Conservation (phyloP, 2,797 vertebrate genomes). For the Amblyopsis hoosieri region DNA sequence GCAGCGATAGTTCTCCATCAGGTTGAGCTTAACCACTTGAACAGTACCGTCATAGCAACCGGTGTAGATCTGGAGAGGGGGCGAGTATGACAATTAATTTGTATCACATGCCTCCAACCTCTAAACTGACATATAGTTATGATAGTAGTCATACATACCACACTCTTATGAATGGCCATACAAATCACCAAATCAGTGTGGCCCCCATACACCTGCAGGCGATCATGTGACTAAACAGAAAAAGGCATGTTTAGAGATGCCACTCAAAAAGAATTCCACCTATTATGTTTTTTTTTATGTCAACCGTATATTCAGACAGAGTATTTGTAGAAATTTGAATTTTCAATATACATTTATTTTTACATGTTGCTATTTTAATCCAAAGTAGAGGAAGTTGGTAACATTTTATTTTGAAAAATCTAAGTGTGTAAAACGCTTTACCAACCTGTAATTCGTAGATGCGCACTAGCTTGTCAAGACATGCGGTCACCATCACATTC, state of each 20-base stretch:
- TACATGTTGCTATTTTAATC: neutral
- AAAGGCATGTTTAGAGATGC: neutral
- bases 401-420: too few relatives aligned
- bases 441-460: conserved; percentile 85
- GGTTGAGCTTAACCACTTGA: conserved; percentile 89
- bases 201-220: conserved; percentile 94
- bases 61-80: conserved; percentile 87
- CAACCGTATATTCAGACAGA: neutral
- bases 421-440: neutral
- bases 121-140: neutral
- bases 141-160: conserved; percentile 77
- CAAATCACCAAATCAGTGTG: conserved; percentile 98
- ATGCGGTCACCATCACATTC: conserved; percentile 96
- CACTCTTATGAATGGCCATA: conserved; percentile 92
- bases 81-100: neutral
- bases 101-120: neutral
- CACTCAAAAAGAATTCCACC: neutral
- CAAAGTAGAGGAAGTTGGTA: neutral
- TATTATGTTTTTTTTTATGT: neutral
- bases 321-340: too few relatives aligned
- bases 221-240: conserved; percentile 86
- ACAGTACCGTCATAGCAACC: conserved; percentile 93
- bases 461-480: conserved; percentile 91
- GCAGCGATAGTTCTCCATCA: conserved; percentile 93
- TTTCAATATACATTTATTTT: too few relatives aligned